A percentile compares a stretch with the other conserved stretches of the same genome.
Conservation (phyloP, 1,140 invertebrate genomes). For the Sarcophaga peregrina region DNA sequence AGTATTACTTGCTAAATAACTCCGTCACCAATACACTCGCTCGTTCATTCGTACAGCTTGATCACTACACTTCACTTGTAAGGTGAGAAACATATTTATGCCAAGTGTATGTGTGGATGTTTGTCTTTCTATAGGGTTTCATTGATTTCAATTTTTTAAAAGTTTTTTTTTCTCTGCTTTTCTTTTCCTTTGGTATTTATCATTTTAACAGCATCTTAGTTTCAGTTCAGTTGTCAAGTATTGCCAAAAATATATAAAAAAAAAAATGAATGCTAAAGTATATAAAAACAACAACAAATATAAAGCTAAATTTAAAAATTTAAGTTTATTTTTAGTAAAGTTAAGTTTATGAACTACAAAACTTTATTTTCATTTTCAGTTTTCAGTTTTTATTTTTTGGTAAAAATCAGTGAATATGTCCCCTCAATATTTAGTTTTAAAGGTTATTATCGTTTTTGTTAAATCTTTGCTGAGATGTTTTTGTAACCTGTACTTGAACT, state of each 20-base stretch:
- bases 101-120: neutral
- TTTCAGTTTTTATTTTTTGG: neutral
- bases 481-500: conserved; percentile 16
- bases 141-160: neutral
- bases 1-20: neutral
- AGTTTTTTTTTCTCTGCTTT: neutral
- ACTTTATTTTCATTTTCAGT: neutral
- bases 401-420: conserved; percentile 14
- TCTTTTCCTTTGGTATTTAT: neutral
- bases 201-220: conserved; percentile 16
- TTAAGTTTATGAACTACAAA: conserved; percentile 12
- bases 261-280: too few species aligned
- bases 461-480: conserved; percentile 8
- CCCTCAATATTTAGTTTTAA: neutral
- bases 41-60: neutral
- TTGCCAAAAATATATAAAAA: neutral
- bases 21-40: neutral
- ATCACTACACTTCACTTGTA: neutral
- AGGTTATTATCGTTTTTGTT: conserved; percentile 20
- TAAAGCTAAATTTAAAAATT: neutral
- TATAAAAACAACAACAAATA: neutral
- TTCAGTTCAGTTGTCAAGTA: conserved; percentile 19
- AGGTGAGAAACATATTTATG: neutral
- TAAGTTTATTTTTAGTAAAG: neutral
- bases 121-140: neutral